These are phyloP conservation scores for Anorthoa munda DNA, from an alignment of 2,888 invertebrate genomes.

Conservation along the genomic window DNA sequence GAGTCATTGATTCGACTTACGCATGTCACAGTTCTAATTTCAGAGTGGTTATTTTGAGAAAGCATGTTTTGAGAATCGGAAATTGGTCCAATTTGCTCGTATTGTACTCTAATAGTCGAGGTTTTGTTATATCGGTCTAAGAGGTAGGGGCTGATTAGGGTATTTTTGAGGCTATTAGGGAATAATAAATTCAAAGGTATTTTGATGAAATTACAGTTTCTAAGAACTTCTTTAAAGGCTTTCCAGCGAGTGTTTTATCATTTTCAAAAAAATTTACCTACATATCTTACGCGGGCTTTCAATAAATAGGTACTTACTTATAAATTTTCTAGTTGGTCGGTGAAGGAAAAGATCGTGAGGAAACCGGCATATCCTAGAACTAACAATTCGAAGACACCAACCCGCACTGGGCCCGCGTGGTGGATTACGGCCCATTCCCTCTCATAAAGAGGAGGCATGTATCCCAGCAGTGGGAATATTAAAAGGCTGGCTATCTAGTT, in stretches of 20 bases:
- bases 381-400: too few species aligned
- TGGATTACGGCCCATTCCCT: too few species aligned
- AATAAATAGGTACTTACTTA: background rate
- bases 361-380: too few species aligned
- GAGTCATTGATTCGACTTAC: slow-evolving; percentile 77
- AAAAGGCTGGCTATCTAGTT: too few species aligned
- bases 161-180: slow-evolving; percentile 22
- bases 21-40: slow-evolving; percentile 84
- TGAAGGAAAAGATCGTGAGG: too few species aligned
- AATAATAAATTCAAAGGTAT: slow-evolving; percentile 13
- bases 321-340: background rate
- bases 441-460: too few species aligned
- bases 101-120: slow-evolving; percentile 71
- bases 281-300: background rate
- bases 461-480: too few species aligned
- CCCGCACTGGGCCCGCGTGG: too few species aligned
- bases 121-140: slow-evolving; percentile 33
- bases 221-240: background rate
- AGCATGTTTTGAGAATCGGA: slow-evolving; percentile 73
- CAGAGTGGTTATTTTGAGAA: slow-evolving; percentile 77
- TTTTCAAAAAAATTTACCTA: background rate
- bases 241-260: background rate
- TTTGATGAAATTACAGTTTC: background rate
- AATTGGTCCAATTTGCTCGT: slow-evolving; percentile 82
- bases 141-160: slow-evolving; percentile 42